Conservation (phyloP, 2,888 invertebrate genomes). For the Hirtodrosophila confusa region DNA sequence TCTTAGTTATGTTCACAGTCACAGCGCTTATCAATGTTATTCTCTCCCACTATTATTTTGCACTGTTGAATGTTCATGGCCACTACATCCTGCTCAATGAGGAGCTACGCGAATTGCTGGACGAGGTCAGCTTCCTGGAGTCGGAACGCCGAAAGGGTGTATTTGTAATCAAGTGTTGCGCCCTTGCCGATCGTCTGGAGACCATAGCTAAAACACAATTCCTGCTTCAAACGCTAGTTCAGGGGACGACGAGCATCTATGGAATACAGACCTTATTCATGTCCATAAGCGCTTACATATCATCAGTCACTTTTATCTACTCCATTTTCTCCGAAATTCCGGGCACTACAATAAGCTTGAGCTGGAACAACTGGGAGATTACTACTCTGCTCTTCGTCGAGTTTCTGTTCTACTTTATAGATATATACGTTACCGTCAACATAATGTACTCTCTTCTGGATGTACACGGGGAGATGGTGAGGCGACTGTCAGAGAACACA, state of each 20-base stretch:
- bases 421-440: slow-evolving; percentile 25
- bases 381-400: background rate
- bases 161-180: slow-evolving; percentile 33
- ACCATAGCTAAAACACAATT: slow-evolving; percentile 34
- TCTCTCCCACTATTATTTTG: slow-evolving; percentile 43
- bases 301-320: slow-evolving; percentile 15
- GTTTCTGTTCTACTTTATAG: slow-evolving; percentile 23
- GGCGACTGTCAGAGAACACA: slow-evolving; percentile 23
- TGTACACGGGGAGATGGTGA: slow-evolving; percentile 31
- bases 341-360: background rate
- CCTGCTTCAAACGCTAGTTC: slow-evolving; percentile 13
- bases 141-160: slow-evolving; percentile 33
- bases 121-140: slow-evolving; percentile 13
- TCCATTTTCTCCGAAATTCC: slow-evolving; percentile 8
- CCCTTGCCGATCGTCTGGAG: slow-evolving; percentile 46
- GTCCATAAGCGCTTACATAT: slow-evolving; percentile 24
- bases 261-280: slow-evolving; percentile 14
- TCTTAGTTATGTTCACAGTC: background rate
- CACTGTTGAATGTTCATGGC: slow-evolving; percentile 33
- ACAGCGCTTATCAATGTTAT: slow-evolving; percentile 32
- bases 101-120: slow-evolving; percentile 33
- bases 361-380: background rate
- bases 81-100: slow-evolving; percentile 45
- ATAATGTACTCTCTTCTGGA: slow-evolving; percentile 27
- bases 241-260: slow-evolving; percentile 10